Base-by-base conservation (phyloP, 2,797 vertebrate species). In the Todus mexicanus region DNA sequence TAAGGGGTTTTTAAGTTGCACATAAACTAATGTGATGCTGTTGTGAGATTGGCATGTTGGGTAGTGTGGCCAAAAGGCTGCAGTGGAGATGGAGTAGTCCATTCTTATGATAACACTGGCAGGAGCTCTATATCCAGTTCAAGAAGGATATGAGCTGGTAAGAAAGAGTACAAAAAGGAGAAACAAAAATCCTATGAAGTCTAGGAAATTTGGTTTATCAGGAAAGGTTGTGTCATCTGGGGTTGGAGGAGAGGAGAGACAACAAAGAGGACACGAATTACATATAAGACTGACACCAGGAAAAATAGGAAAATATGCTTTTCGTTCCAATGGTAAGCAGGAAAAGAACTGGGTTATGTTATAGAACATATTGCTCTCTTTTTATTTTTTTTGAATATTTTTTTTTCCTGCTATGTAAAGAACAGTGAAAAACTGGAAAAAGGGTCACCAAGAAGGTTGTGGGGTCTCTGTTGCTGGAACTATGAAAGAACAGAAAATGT, bases 361-460 rank as follows among this genome's bases (percentile, higher is more conserved):
- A 50, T 3, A 31, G 37, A 73, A 61, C 68, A 31, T 2, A n/a
- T 40, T 82, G 33, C 2, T 14, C 5, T 61, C 40, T 42, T 42
- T 42, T 42, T 42, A 12, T 42, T 42, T 40, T 40, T 40, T 40
- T 40, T 1, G n/a, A n/a, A n/a, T n/a, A 10, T 61, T 33, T 48
- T 71, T 50, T 17, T 4, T 40, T 60, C 20, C 20, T 43, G 8
- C 35, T 45, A 21, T 27, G 4, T 11, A 72, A 92, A 64, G 22
- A 60, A 4, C 16, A 72, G 33, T 37, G 22, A 54, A 5, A 27
- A 71, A 42, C 23, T 72, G 33, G 29, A 64, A 37, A 6, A 42
- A 5, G 9, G 6, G 17, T 12, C 11, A 22, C 4, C 20, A 27
- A 17, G 0, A 5, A 37, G 7, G 4, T 72, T 69, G 22, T 14